A percentile compares a stretch with the other conserved stretches of the same genome.
These are phyloP conservation scores for Drosophila recens DNA, from an alignment of 2,888 invertebrate genomes.

Conservation along the genomic window DNA sequence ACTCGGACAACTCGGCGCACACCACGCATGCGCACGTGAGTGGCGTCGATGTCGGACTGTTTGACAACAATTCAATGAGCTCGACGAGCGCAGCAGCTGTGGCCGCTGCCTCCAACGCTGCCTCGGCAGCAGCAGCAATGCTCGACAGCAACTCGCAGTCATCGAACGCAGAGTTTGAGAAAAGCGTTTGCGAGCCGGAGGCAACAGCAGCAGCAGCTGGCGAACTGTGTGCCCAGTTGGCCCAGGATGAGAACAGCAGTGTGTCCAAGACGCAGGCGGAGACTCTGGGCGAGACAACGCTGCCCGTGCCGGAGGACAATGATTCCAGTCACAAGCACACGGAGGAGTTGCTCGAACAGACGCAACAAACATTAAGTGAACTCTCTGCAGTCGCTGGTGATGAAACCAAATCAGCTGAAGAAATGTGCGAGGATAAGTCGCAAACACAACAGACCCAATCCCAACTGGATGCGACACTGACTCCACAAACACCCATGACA, in stretches of 20 bases:
- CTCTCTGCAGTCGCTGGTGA: constrained; percentile 45
- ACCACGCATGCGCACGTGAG: constrained; percentile 66
- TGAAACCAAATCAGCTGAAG: constrained; percentile 62
- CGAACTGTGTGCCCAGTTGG: constrained; percentile 42
- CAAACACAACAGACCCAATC: constrained; percentile 28
- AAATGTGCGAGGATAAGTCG: constrained; percentile 65
- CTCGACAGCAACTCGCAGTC: constrained; percentile 83
- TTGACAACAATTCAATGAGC: constrained; percentile 83
- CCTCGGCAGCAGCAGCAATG: constrained; percentile 78
- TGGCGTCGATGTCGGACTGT: constrained; percentile 76
- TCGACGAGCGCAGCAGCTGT: constrained; percentile 78
- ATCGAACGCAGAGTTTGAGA: constrained; percentile 74
- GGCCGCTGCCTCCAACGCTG: constrained; percentile 71
- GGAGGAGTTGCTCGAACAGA: constrained; percentile 63
- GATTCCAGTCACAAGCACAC: constrained; percentile 45
- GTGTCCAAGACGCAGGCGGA: constrained; percentile 64
- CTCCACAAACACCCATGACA: constrained; percentile 29
- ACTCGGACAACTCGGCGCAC: constrained; percentile 79
- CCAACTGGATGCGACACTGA: constrained; percentile 35
- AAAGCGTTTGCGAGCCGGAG: constrained; percentile 50
- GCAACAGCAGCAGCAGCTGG: constrained; percentile 4
- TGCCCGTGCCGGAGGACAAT: constrained; percentile 33
- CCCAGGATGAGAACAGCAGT: constrained; percentile 67
- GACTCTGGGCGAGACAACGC: constrained; percentile 37
- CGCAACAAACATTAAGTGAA: constrained; percentile 54